These are phyloP conservation scores for Enteromius trimaculatus DNA, from an alignment of 2,797 vertebrate species.

Conservation along the genomic window DNA sequence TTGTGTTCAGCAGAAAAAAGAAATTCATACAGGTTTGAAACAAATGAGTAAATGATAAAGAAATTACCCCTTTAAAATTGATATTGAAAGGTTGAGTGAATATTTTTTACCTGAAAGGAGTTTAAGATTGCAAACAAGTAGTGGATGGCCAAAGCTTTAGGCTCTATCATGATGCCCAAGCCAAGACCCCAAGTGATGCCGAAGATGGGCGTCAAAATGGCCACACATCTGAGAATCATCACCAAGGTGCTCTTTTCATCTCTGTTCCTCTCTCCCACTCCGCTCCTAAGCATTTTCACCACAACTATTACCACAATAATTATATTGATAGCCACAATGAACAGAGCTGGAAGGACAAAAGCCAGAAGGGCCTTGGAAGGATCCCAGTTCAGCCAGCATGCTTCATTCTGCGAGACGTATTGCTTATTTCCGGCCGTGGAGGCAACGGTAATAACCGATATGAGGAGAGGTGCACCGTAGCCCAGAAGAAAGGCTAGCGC, in stretches of 20 bases:
- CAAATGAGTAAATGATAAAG: background rate
- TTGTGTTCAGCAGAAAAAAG: background rate
- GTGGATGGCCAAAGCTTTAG: slow-evolving; percentile 55
- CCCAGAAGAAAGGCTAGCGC: slow-evolving; percentile 82
- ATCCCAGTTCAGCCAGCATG: slow-evolving; percentile 87
- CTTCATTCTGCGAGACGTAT: slow-evolving; percentile 67
- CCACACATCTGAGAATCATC: slow-evolving; percentile 83
- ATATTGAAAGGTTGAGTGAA: background rate
- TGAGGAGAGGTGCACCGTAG: slow-evolving; percentile 85
- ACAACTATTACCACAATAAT: slow-evolving; percentile 82
- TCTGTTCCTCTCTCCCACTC: slow-evolving; percentile 68
- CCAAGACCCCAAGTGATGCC: slow-evolving; percentile 93
- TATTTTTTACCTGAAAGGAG: slow-evolving; percentile 77
- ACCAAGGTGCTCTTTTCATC: slow-evolving; percentile 78
- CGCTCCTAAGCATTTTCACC: slow-evolving; percentile 81
- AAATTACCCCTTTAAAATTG: background rate
- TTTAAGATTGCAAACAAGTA: slow-evolving; percentile 75
- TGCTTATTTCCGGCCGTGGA: slow-evolving; percentile 74
- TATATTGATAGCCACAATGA: slow-evolving; percentile 83
- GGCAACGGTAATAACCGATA: slow-evolving; percentile 81
- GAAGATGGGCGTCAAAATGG: slow-evolving; percentile 86
- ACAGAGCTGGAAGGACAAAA: slow-evolving; percentile 84
- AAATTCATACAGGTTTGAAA: background rate
- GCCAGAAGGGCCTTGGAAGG: slow-evolving; percentile 84
- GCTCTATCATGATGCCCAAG: slow-evolving; percentile 64